These are phyloP conservation scores for Denticeps clupeoides DNA, from an alignment of 2,797 vertebrate genomes.

Conservation along the genomic window DNA sequence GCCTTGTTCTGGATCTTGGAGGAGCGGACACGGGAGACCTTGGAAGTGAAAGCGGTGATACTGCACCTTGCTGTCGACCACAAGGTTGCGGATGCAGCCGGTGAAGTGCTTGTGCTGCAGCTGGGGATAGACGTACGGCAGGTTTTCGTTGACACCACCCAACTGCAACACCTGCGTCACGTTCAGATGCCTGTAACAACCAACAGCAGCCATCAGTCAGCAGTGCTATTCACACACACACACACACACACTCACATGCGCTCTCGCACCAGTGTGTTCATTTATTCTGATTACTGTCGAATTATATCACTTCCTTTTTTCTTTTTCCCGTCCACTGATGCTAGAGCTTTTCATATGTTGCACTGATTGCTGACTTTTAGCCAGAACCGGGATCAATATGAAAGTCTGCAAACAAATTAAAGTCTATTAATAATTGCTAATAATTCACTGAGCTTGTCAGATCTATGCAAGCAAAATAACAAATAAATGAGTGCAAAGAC, in stretches of 20 bases:
- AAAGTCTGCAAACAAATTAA: not conserved
- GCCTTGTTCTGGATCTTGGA: not conserved
- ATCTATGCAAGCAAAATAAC: not conserved
- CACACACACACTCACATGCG: not conserved
- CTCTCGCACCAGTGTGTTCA: too few species aligned
- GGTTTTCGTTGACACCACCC: conserved; percentile 74
- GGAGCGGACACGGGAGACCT: too few species aligned
- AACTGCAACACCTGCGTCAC: conserved; percentile 74
- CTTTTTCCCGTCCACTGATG: too few species aligned
- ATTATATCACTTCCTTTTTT: too few species aligned
- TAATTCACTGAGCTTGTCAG: not conserved
- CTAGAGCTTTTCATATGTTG: too few species aligned
- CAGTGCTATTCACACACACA: too few species aligned
- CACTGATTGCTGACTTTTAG: not conserved
- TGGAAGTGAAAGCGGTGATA: not conserved
- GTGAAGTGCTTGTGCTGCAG: conserved; percentile 75
- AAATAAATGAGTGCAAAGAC: not conserved
- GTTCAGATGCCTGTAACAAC: conserved; percentile 60
- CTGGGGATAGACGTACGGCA: conserved; percentile 72
- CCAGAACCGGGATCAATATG: not conserved
- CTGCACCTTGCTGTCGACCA: conserved; percentile 77
- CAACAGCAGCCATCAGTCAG: too few species aligned
- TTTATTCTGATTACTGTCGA: too few species aligned
- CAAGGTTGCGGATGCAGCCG: conserved; percentile 75
- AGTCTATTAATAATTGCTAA: not conserved